These are phyloP conservation scores for Nothobranchius furzeri DNA, from an alignment of 2,113 vertebrate species.

Conservation along the genomic window DNA sequence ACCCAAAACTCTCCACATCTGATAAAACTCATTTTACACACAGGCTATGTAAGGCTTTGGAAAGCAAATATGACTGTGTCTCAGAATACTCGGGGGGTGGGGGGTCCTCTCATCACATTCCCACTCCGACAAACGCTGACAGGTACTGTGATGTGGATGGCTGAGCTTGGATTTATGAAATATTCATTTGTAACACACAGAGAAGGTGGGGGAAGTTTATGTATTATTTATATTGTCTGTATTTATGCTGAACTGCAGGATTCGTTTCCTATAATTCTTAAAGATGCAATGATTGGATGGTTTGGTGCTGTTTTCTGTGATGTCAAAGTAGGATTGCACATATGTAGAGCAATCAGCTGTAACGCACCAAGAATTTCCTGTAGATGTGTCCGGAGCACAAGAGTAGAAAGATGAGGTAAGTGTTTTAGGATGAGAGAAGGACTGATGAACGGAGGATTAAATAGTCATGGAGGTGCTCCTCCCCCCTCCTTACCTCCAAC, in stretches of 20 bases:
- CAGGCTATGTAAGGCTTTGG: slow-evolving; percentile 51
- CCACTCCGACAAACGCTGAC: slow-evolving; percentile 54
- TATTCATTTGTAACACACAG: slow-evolving; percentile 65
- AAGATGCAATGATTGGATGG: slow-evolving; percentile 12
- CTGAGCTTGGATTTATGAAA: slow-evolving; percentile 68
- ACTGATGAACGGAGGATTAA: slow-evolving; percentile 41
- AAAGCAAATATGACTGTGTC: slow-evolving; percentile 65
- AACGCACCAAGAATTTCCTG: background rate
- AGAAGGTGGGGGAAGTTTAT: slow-evolving; percentile 35
- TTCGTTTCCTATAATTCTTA: slow-evolving; percentile 15
- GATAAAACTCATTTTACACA: slow-evolving; percentile 40
- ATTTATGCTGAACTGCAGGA: slow-evolving; percentile 40
- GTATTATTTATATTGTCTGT: slow-evolving; percentile 66
- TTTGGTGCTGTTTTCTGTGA: background rate
- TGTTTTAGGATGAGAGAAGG: slow-evolving; percentile 3
- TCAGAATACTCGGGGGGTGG: slow-evolving; percentile 24
- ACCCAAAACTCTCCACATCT: slow-evolving; percentile 21
- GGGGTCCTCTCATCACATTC: slow-evolving; percentile 33
- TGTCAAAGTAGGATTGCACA: background rate
- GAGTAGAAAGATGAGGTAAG: slow-evolving; percentile 5
- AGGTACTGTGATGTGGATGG: slow-evolving; percentile 54
- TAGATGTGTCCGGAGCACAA: background rate
- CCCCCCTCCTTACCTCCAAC: background rate
- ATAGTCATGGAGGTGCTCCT: slow-evolving; percentile 16
- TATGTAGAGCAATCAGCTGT: slow-evolving; percentile 2